Percentiles rank a stretch among this genome's conserved stretches.
phyloP scores from a whole-genome alignment of 2,888 invertebrate genomes.

The Heliconius ethilla region DNA sequence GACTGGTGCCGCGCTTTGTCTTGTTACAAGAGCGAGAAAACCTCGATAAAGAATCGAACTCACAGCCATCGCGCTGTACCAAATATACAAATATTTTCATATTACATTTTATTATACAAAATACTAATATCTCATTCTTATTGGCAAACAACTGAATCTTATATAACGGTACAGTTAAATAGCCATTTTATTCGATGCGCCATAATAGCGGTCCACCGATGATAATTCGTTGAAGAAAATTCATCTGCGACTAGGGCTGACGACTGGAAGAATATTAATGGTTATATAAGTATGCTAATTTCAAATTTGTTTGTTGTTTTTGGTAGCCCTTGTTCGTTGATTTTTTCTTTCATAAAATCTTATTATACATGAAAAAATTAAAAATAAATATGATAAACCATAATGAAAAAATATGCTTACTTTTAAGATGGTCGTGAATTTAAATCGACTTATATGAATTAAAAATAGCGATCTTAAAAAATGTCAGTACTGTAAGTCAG shows the following conservation, averaged over 20 bases:
- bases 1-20: too few species aligned
- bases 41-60: neutral
- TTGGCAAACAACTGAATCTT: conserved; percentile 18
- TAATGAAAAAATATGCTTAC: too few species aligned
- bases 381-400: too few species aligned
- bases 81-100: too few species aligned
- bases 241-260: conserved; percentile 18
- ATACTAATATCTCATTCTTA: conserved; percentile 10
- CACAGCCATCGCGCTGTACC: neutral
- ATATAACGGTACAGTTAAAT: conserved; percentile 30
- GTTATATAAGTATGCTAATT: neutral
- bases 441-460: neutral
- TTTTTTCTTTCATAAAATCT: too few species aligned
- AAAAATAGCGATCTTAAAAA: neutral
- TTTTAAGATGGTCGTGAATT: too few species aligned
- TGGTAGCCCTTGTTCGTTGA: neutral
- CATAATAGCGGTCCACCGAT: conserved; percentile 69
- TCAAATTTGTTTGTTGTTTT: neutral
- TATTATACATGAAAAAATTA: too few species aligned
- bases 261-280: conserved; percentile 4
- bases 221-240: conserved; percentile 66
- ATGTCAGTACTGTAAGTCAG: neutral
- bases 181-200: conserved; percentile 55
- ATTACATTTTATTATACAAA: neutral
- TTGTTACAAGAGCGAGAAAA: neutral